Base-by-base conservation (phyloP, 30 jellyfish, hydroid and myxozoan species). In the Chrysaora quinquecirrha region DNA sequence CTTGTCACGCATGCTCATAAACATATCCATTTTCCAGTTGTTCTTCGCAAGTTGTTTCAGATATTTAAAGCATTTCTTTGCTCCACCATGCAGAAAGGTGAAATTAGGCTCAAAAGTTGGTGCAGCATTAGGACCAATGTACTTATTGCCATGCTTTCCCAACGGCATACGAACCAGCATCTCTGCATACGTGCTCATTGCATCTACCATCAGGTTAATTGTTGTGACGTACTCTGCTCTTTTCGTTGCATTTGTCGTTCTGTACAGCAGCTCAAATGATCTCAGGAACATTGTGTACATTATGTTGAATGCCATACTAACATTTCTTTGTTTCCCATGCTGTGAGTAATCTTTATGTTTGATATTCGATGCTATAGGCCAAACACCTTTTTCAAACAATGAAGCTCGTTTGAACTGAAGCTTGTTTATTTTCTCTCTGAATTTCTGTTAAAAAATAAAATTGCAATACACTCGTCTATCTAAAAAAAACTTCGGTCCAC, bases 81-180 rank as follows among this genome's bases (percentile, higher is more conserved):
- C 24, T 43, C 28, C 19, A 38, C 50, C 74, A 1, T 43, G 0
- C 18, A n/a, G 69, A n/a, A n/a, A n/a, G n/a, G n/a, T n/a, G 19
- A 49, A 65, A 49, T 67, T 50, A 0, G 64, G 11, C 60, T 80
- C 84, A 67, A 80, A 80, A 4, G 90, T 64, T 3, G 90, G 90
- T 20, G 90, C 75, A 3, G 65, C 76, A 22, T 80, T 66, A 10
- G 76, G 83, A 31, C 90, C 90, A 29, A 30, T 56, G 1, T 47
- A 64, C 61, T 49, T 61, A 52, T 30, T 64, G 18, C 74, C 63
- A 16, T 65, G 4, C 18, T 56, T 67, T 22, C 50, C 76, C 2
- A 80, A 3, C 1, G 90, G 90, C 43, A 70, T 30, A 9, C 64
- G 76, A 3, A 66, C 77, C 18, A 80, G 83, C 62, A 43, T 33